Evolutionary conservation across 2,797 vertebrate genomes (phyloP).

Genomic region (Muscicapa comitata): DNA sequence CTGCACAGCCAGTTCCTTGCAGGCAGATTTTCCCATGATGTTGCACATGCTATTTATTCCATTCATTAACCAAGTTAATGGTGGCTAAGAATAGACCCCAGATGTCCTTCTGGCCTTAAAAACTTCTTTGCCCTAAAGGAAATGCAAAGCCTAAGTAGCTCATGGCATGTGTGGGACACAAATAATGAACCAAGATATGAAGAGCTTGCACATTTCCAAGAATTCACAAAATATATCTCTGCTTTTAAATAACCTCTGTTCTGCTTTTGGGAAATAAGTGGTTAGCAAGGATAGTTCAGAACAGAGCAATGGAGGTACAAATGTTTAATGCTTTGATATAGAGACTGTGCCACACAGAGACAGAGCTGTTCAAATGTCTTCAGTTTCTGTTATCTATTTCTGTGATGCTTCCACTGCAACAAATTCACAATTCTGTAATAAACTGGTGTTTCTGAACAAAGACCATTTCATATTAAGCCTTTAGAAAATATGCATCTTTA

Average conservation of each 20-base stretch:
- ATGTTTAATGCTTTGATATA: background rate
- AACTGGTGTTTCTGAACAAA: background rate
- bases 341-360: background rate
- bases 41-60: conserved; percentile 1
- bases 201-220: background rate
- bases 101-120: background rate
- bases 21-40: background rate
- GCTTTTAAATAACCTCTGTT: background rate
- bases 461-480: background rate
- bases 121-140: conserved; percentile 3
- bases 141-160: background rate
- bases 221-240: background rate
- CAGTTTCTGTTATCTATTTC: background rate
- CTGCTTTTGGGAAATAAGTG: background rate
- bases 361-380: background rate
- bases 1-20: background rate
- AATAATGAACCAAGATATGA: background rate
- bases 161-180: background rate
- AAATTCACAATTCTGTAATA: background rate
- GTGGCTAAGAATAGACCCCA: conserved; percentile 17
- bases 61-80: conserved; percentile 22
- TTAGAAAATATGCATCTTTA: background rate
- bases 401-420: background rate
- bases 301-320: background rate
- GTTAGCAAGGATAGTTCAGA: background rate